Base-by-base conservation (phyloP, 2,888 invertebrate genomes). In the Aphodius sticticus region DNA sequence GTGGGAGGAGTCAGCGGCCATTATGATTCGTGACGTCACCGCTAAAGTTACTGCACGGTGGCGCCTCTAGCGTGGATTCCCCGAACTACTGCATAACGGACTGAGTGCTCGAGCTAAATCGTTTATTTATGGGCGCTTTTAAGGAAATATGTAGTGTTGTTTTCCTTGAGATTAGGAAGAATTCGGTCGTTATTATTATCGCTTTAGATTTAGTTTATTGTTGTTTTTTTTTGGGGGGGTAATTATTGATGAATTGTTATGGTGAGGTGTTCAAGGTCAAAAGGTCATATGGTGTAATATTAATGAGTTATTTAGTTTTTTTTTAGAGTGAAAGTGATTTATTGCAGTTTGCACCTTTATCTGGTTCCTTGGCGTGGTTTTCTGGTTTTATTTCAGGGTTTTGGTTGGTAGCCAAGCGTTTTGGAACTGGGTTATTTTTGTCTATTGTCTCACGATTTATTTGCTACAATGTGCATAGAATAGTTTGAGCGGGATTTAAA, bases 1-100 rank as follows among this genome's bases (percentile, higher is more conserved):
- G 76, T 77, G 78, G 85, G 85, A 81, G 86, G 85, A 84, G 84
- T 69, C 38, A 82, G 82, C 82, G 80, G 83, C 84, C 84, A 84
- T 85, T 81, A 82, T 84, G 81, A 76, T 82, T 72, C 7, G 77
- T 83, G 82, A 82, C 82, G 82, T 83, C 81, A 82, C 26, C 69
- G 74, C 76, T 16, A 2, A n/a, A 15, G 6, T 71, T 76, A 79
- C 83, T 84, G 84, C 81, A 72, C 79, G 70, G 69, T 82, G 79
- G 84, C 82, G 83, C 79, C 81, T 82, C 83, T 83, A 77, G 77
- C 70, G 79, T 78, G 77, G 76, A 81, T 69, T 79, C 75, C 78
- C 77, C 77, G 75, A 80, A 80, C 80, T 53, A 53, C 76, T 36
- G 16, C 37, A 16, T 2, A 53, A 5, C 53, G 53, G 53, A 53